Evolutionary conservation across 2,797 vertebrate species (phyloP).

Genomic region (Thaleichthys pacificus): DNA sequence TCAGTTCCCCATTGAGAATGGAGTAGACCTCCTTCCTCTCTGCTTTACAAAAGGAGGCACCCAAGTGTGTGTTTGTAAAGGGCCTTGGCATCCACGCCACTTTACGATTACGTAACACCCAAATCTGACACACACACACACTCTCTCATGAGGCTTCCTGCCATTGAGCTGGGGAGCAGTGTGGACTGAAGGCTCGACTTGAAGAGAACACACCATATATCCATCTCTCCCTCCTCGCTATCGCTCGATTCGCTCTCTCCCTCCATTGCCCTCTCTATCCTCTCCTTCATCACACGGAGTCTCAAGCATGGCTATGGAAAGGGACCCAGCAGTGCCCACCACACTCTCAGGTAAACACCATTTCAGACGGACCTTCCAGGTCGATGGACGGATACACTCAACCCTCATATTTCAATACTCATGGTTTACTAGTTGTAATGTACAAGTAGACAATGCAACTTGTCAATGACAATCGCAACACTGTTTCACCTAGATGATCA

Average conservation of each 20-base stretch:
- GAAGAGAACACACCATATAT: constrained; percentile 21
- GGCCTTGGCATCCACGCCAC: constrained; percentile 51
- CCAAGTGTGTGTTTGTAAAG: background rate
- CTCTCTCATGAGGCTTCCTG: constrained; percentile 45
- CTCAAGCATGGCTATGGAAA: background rate
- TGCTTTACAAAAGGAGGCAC: background rate
- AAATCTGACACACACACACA: constrained; percentile 25
- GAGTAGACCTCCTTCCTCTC: background rate
- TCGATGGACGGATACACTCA: too few species aligned
- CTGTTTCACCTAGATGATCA: too few species aligned
- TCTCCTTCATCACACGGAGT: background rate
- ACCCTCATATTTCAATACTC: too few species aligned
- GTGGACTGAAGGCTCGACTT: constrained; percentile 46
- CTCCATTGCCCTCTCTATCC: background rate
- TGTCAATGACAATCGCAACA: too few species aligned
- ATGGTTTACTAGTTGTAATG: too few species aligned
- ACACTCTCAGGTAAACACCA: background rate
- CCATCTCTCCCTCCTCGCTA: background rate
- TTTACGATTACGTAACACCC: constrained; percentile 56
- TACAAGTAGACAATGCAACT: too few species aligned
- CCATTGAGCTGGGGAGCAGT: constrained; percentile 42
- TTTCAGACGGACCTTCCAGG: background rate
- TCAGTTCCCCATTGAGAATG: background rate
- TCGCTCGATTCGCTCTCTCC: constrained; percentile 10
- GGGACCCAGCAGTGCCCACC: background rate